Conservation (phyloP, 1,140 invertebrate genomes). For the Diorhabda sublineata region DNA sequence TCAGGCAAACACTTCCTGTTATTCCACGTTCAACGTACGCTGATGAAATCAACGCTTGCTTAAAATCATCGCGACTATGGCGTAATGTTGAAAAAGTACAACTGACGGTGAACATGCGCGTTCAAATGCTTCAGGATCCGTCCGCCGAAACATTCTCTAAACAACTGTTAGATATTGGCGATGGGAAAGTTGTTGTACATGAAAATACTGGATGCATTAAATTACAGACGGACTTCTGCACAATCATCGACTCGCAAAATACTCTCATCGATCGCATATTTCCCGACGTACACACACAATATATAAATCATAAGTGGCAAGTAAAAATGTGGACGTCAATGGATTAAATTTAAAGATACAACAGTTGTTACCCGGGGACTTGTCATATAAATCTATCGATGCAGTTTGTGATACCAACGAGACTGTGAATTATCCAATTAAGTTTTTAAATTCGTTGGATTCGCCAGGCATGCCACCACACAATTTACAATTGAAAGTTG, state of each 20-base stretch:
- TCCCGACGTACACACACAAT: constrained; percentile 33
- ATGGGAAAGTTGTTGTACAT: constrained; percentile 24
- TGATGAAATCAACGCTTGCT: constrained; percentile 47
- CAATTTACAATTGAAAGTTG: too few relatives aligned
- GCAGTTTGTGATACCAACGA: too few relatives aligned
- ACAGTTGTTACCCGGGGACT: constrained; percentile 34
- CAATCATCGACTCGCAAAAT: too few relatives aligned
- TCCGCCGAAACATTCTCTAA: constrained; percentile 31
- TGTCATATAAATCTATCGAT: too few relatives aligned
- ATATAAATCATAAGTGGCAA: constrained; percentile 41
- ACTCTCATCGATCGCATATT: background rate
- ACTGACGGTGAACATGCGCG: constrained; percentile 5
- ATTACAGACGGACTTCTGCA: constrained; percentile 1
- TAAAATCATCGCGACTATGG: constrained; percentile 45
- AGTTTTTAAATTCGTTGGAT: too few relatives aligned
- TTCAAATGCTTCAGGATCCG: constrained; percentile 30
- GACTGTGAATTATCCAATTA: too few relatives aligned
- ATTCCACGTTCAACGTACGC: constrained; percentile 42
- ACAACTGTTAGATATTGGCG: constrained; percentile 34
- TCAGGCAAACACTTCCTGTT: constrained; percentile 17
- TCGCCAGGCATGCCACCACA: too few relatives aligned
- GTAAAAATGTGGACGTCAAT: constrained; percentile 42
- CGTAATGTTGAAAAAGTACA: constrained; percentile 30
- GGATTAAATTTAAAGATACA: constrained; percentile 41
- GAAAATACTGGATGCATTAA: constrained; percentile 23